Evolutionary conservation across 2,888 invertebrate species (phyloP).

Genomic region (Drosophila peninsularis): DNA sequence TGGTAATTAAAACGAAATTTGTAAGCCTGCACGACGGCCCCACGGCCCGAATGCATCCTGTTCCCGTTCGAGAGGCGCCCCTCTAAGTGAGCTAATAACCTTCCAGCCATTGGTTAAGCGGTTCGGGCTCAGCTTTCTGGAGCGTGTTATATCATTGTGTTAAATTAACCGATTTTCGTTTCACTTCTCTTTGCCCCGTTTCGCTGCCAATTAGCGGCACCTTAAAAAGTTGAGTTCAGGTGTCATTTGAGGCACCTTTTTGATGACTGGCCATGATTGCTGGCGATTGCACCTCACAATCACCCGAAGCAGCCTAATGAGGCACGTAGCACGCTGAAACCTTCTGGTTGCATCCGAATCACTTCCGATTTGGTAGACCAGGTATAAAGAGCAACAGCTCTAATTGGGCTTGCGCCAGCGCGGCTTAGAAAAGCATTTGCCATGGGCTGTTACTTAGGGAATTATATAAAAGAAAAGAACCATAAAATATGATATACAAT

Average conservation of each 20-base stretch:
- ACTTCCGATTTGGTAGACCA: conserved; percentile 63
- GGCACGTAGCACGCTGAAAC: conserved; percentile 19
- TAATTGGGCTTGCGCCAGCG: conserved; percentile 11
- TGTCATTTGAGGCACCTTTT: conserved; percentile 72
- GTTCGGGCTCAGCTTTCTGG: conserved; percentile 33
- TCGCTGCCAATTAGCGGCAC: conserved; percentile 58
- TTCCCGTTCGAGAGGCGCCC: conserved; percentile 52
- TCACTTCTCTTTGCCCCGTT: conserved; percentile 25
- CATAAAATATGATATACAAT: neutral
- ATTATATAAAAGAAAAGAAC: neutral
- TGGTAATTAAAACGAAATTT: conserved; percentile 73
- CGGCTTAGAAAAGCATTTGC: neutral
- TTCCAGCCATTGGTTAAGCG: conserved; percentile 28
- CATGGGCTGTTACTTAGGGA: neutral
- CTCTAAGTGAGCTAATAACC: conserved; percentile 64
- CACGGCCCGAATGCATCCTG: conserved; percentile 62
- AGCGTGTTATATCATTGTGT: conserved; percentile 66
- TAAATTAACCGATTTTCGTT: conserved; percentile 69
- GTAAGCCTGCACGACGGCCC: conserved; percentile 31
- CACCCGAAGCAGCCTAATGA: conserved; percentile 27
- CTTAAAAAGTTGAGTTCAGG: conserved; percentile 42
- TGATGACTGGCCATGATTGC: conserved; percentile 69
- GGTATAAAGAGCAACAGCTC: conserved; percentile 23
- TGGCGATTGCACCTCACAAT: conserved; percentile 29
- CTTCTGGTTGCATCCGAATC: conserved; percentile 35